phyloP scores from a whole-genome alignment of 2,797 vertebrate genomes.

The Coreius guichenoti region DNA sequence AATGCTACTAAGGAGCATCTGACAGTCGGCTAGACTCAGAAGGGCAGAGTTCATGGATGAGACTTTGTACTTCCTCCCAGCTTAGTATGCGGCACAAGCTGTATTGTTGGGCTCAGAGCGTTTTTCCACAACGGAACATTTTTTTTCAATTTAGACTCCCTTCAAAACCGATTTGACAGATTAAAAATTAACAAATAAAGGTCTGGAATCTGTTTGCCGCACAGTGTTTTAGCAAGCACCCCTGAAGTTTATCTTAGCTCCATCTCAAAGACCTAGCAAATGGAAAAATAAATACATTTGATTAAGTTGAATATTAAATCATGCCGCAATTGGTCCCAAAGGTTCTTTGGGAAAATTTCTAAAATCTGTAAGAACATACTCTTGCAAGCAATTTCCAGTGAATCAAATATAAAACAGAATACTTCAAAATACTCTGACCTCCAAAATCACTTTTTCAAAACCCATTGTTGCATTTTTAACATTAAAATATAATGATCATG shows the following conservation, averaged over 20 bases:
- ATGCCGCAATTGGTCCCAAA: conserved; percentile 13
- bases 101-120: background rate
- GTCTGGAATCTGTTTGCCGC: conserved; percentile 22
- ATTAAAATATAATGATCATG: conserved; percentile 2
- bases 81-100: conserved; percentile 5
- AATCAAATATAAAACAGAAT: conserved; percentile 56
- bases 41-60: background rate
- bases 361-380: conserved; percentile 14
- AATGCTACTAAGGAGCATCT: background rate
- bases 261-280: conserved; percentile 50
- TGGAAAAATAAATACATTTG: conserved; percentile 70
- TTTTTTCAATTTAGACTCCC: background rate
- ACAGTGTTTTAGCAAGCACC: conserved; percentile 3
- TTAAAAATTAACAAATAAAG: conserved; percentile 27
- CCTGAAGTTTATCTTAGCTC: conserved; percentile 37
- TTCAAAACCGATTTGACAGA: conserved; percentile 22
- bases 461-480: background rate
- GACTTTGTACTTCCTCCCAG: background rate
- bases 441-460: background rate
- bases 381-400: conserved; percentile 71
- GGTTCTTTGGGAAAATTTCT: background rate
- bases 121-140: background rate
- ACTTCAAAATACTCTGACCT: background rate
- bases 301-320: conserved; percentile 35
- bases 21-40: background rate